A percentile compares a stretch with the other conserved stretches of the same genome.
Conservation (phyloP, 2,888 invertebrate species). For the Allygus modestus region DNA sequence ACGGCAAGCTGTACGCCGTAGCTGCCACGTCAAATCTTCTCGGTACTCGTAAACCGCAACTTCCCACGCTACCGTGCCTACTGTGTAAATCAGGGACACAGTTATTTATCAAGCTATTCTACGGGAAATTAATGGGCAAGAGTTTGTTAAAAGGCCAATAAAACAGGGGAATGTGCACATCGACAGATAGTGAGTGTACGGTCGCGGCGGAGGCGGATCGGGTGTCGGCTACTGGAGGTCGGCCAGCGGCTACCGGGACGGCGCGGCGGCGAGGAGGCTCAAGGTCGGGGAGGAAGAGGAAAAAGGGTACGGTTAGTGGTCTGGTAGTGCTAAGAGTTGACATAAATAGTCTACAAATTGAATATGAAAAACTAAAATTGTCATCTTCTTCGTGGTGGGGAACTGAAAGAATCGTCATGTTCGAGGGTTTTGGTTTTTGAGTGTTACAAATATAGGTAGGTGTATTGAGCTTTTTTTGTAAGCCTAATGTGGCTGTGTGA, state of each 20-base stretch:
- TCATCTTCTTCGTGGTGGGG: too few species aligned
- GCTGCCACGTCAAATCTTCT: slow-evolving; percentile 9
- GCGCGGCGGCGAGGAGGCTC: neutral
- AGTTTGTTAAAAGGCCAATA: slow-evolving; percentile 56
- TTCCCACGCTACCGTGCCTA: neutral
- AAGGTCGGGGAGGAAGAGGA: neutral
- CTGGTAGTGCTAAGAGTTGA: too few species aligned
- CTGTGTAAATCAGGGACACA: slow-evolving; percentile 42
- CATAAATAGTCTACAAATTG: too few species aligned
- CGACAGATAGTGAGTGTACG: slow-evolving; percentile 12
- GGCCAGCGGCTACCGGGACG: neutral
- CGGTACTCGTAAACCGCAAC: slow-evolving; percentile 42
- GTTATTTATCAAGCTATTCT: slow-evolving; percentile 47
- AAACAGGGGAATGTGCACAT: slow-evolving; percentile 43
- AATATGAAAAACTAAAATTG: too few species aligned
- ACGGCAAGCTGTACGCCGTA: slow-evolving; percentile 1
- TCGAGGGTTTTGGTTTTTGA: too few species aligned
- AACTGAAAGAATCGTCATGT: too few species aligned
- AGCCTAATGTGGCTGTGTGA: too few species aligned
- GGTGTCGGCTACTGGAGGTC: slow-evolving; percentile 44
- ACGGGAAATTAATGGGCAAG: slow-evolving; percentile 36
- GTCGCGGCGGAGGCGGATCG: slow-evolving; percentile 19
- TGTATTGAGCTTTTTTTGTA: too few species aligned
- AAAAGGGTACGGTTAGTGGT: too few species aligned
- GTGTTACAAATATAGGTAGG: too few species aligned